A percentile compares a stretch with the other conserved stretches of the same genome.
Conservation (phyloP, 2,797 vertebrate genomes). For the Synaphobranchus kaupii region DNA sequence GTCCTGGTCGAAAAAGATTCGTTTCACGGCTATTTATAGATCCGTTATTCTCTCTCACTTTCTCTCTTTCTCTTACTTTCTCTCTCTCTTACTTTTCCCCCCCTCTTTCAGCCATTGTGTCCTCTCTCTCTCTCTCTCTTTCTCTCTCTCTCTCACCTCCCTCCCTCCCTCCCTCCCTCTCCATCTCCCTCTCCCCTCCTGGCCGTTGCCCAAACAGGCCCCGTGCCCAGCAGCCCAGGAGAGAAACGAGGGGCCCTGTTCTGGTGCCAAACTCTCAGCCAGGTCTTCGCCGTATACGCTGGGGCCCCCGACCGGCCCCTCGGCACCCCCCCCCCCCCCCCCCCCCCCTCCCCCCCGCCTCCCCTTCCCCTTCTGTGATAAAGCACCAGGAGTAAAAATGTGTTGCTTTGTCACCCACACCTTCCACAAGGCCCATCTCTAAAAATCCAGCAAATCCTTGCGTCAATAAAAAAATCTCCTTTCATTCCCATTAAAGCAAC, state of each 20-base stretch:
- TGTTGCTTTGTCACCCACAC: not conserved
- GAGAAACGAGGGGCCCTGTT: not conserved
- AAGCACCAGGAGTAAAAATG: not conserved
- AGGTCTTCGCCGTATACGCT: not conserved
- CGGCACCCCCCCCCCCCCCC: not conserved
- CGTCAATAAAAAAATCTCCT: not conserved
- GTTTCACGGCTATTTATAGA: constrained; percentile 56
- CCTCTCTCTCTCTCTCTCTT: not conserved
- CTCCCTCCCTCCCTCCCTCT: not conserved
- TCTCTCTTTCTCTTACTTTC: not conserved
- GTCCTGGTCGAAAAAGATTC: constrained; percentile 42
- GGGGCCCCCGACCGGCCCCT: not conserved
- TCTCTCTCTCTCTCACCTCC: too few species aligned
- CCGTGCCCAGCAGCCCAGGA: constrained; percentile 33
- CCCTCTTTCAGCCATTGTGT: not conserved
- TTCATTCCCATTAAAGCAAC: not conserved
- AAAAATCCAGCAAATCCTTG: too few species aligned
- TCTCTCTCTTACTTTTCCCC: not conserved
- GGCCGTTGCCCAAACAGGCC: constrained; percentile 36
- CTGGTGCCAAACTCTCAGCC: not conserved
- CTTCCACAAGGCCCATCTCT: too few species aligned
- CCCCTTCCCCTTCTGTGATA: constrained; percentile 17
- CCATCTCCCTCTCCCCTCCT: constrained; percentile 30
- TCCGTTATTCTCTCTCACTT: constrained; percentile 35
- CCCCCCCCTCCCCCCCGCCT: not conserved